A percentile compares a stretch with the other conserved stretches of the same genome.
These are phyloP conservation scores for Mesoclemmys tuberculata DNA, from an alignment of 2,113 vertebrate species.

Conservation along the genomic window DNA sequence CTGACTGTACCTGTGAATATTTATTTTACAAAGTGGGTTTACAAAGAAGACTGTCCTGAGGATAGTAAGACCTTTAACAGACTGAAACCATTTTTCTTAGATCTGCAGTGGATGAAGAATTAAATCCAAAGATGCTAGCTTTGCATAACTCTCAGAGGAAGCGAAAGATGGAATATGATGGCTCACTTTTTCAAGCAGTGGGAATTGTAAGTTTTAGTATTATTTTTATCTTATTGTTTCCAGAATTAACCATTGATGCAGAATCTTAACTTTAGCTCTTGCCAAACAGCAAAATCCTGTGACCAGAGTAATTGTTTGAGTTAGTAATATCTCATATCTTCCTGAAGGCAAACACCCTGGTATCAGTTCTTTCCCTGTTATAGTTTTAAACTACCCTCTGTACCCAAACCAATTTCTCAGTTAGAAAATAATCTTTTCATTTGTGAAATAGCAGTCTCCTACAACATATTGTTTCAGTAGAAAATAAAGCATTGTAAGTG, in stretches of 20 bases:
- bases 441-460: not conserved
- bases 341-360: not conserved
- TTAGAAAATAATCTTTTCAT: not conserved
- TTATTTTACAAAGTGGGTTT: conserved; percentile 41
- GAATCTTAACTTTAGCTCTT: conserved; percentile 29
- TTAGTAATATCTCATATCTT: not conserved
- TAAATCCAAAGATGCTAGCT: conserved; percentile 85
- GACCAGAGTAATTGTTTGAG: not conserved
- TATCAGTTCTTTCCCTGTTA: not conserved
- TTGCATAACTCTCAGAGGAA: conserved; percentile 92
- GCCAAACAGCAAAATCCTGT: conserved; percentile 17
- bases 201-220: conserved; percentile 87
- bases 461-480: not conserved
- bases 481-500: not conserved
- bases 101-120: conserved; percentile 83
- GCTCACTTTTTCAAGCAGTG: conserved; percentile 86
- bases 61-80: conserved; percentile 59
- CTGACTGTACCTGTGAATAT: conserved; percentile 35
- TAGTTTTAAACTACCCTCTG: not conserved
- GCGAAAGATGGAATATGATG: conserved; percentile 90
- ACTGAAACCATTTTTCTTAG: conserved; percentile 79
- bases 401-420: not conserved
- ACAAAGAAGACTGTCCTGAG: conserved; percentile 34
- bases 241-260: conserved; percentile 40
- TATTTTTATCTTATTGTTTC: conserved; percentile 62